Percentiles rank a stretch among this genome's conserved stretches.
These are phyloP conservation scores for Vireo altiloquus DNA, from an alignment of 2,113 vertebrate genomes.

Conservation along the genomic window DNA sequence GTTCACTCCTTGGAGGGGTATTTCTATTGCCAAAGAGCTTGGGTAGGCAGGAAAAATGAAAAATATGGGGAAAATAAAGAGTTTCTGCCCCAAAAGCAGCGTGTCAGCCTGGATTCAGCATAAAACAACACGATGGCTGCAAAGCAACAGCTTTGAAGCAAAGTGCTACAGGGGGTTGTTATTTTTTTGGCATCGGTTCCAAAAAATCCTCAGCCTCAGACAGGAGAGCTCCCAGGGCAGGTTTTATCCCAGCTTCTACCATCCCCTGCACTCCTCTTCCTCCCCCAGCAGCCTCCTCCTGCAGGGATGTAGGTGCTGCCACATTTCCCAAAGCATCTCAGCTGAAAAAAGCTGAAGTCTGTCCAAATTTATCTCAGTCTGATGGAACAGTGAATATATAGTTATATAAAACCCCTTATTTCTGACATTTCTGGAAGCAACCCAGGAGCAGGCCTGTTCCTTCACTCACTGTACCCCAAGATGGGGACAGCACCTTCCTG, in stretches of 20 bases:
- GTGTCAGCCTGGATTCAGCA: background rate
- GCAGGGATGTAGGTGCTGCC: background rate
- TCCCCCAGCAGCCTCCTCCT: background rate
- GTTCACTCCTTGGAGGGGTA: rapidly evolving
- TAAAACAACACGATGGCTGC: background rate
- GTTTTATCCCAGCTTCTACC: background rate
- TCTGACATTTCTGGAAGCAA: background rate
- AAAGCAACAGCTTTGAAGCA: background rate
- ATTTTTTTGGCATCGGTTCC: rapidly evolving
- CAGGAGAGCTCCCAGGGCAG: background rate
- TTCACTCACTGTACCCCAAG: rapidly evolving
- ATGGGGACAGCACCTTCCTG: background rate
- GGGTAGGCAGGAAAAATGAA: background rate
- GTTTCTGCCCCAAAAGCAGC: background rate
- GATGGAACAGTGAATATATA: background rate
- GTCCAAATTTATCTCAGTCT: background rate
- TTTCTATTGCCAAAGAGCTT: background rate
- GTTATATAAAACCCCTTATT: background rate
- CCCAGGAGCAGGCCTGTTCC: background rate
- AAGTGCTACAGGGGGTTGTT: background rate
- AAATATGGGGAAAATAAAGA: background rate
- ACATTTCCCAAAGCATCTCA: background rate
- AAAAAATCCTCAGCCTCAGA: background rate
- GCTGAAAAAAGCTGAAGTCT: background rate
- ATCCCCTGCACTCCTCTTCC: background rate